Conservation (phyloP, 2,888 invertebrate genomes). For the Colletes collaris region DNA sequence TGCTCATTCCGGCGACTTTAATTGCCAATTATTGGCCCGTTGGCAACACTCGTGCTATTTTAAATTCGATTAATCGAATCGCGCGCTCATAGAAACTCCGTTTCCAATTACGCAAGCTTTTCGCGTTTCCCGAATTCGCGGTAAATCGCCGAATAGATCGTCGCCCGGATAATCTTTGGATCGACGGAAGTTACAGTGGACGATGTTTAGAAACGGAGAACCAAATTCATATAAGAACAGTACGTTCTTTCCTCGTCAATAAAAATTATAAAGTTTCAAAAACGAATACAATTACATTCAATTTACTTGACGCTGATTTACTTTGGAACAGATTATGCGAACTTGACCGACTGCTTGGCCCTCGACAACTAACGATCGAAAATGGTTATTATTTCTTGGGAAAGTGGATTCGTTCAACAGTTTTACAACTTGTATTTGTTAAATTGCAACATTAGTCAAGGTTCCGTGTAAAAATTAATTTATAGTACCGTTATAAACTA, state of each 20-base stretch:
- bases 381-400: not conserved
- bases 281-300: too few relatives aligned
- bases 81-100: conserved; percentile 26
- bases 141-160: conserved; percentile 26
- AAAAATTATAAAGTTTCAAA: too few relatives aligned
- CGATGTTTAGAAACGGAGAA: too few relatives aligned
- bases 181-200: too few relatives aligned
- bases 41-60: conserved; percentile 35
- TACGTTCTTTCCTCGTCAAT: too few relatives aligned
- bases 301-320: conserved; percentile 7
- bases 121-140: conserved; percentile 20
- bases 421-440: not conserved
- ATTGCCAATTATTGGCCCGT: conserved; percentile 50
- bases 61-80: conserved; percentile 53
- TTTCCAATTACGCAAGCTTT: conserved; percentile 42
- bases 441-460: too few relatives aligned
- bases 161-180: not conserved
- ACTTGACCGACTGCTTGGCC: conserved; percentile 27
- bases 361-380: not conserved
- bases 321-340: conserved; percentile 19
- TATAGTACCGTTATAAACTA: too few relatives aligned
- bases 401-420: not conserved
- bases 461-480: too few relatives aligned
- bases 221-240: too few relatives aligned
- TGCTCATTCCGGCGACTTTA: conserved; percentile 46